These are phyloP conservation scores for Rachycentron canadum DNA, from an alignment of 2,797 vertebrate species.

Conservation along the genomic window DNA sequence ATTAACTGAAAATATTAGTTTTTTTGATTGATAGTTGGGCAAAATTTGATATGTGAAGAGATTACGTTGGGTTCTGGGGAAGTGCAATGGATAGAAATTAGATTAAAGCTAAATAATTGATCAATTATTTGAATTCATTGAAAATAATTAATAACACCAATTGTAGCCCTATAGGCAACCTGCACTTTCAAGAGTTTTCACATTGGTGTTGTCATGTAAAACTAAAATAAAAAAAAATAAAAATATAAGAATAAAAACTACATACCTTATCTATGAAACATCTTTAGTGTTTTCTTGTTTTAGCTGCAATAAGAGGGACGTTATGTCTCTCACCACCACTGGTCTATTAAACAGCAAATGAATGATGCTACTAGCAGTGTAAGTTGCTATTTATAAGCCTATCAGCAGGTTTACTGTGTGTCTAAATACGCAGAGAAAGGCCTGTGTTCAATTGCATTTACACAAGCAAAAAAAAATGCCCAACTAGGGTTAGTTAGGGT, in stretches of 20 bases:
- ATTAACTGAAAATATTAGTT: neutral
- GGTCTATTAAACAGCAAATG: neutral
- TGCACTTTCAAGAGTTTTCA: neutral
- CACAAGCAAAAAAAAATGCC: neutral
- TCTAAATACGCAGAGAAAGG: constrained; percentile 15
- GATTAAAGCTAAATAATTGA: neutral
- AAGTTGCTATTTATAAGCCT: constrained; percentile 22
- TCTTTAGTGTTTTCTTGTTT: neutral
- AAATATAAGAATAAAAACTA: neutral
- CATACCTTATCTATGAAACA: no score
- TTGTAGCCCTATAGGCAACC: neutral
- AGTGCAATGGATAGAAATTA: no score
- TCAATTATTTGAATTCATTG: neutral
- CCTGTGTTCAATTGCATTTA: neutral
- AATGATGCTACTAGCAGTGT: constrained; percentile 14
- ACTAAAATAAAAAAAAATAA: neutral
- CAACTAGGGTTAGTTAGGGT: neutral
- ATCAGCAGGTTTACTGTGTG: constrained; percentile 4
- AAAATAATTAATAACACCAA: neutral
- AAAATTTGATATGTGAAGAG: neutral
- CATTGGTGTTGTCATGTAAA: neutral
- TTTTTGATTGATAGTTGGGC: neutral
- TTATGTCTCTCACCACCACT: constrained; percentile 3
- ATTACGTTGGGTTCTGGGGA: neutral
- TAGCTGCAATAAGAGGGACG: neutral